Evolutionary conservation across 2,113 vertebrate species (phyloP), one percentile per base, ranked within the genome.

Genomic region (Hemichromis elongatus): DNA sequence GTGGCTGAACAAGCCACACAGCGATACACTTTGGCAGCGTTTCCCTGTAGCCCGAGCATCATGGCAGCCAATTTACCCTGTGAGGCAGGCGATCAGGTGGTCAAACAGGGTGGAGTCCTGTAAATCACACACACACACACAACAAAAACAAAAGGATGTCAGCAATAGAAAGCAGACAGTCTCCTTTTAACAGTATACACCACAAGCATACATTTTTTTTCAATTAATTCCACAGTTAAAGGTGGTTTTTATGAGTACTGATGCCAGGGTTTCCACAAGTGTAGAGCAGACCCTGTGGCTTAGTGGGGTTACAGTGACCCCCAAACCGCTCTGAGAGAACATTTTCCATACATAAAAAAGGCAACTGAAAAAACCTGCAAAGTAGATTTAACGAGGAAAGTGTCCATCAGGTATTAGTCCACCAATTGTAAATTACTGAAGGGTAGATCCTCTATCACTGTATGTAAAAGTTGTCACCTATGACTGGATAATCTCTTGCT

Each of bases 1-100:
- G 95, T 95, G 45, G 94, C 95, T 21, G 95, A 95, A 81, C 96
- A 97, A 1, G 96, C 95, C 88, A 96, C 92, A 87, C 96, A 97
- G 35, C 92, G 93, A 59, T 95, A 96, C 18, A 95, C 92, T 91
- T 96, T 96, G 24, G 92, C 75, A 84, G 91, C 18, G 14, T 82
- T 94, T 89, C 96, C 95, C 85, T 96, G 95, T 68, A 96, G 87
- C 5, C 95, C 96, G 56, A 96, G 95, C 96, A 96, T 96, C 87
- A 61, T 92, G 83, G 82, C 82, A 81, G 66, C 53, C 56, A 79
- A 35, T 24, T 3, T 13, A 35, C 68, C 63, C 55, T 18, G 21
- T 37, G 37, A 79, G 77, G 79, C 52, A 21, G 88, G 54, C 19
- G 19, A 75, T 40, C 79, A 75, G 42, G 42, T 78, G 28, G 77